Conservation (phyloP, 2,888 invertebrate species). For the Pachymerium ferrugineum region DNA sequence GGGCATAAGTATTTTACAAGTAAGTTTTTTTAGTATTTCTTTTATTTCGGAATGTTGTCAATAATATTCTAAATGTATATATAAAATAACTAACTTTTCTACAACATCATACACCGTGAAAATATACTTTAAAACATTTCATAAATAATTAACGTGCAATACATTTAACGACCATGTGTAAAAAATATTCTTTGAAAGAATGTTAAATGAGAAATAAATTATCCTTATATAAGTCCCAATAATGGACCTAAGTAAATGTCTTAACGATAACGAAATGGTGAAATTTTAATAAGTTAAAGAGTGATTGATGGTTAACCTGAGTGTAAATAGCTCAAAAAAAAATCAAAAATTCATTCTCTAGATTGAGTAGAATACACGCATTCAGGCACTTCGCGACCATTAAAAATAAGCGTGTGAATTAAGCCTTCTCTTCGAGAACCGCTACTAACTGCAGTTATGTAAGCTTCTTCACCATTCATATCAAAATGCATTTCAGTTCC, state of each 20-base stretch:
- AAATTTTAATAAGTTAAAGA: no score
- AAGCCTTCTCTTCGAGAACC: conserved; percentile 59
- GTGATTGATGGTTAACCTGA: no score
- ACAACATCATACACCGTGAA: no score
- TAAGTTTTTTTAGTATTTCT: background rate
- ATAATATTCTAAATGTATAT: background rate
- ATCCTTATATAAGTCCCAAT: no score
- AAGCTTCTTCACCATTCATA: conserved; percentile 52
- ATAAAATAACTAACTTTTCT: no score
- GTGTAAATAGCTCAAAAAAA: background rate
- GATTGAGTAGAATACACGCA: conserved; percentile 33
- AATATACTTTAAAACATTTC: no score
- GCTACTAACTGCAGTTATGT: conserved; percentile 55
- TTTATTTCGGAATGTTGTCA: background rate
- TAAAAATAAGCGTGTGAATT: conserved; percentile 55
- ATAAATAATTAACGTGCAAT: no score
- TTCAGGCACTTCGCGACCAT: conserved; percentile 46
- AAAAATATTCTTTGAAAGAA: no score
- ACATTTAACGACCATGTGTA: no score
- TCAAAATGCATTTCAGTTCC: conserved; percentile 78
- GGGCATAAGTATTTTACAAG: background rate
- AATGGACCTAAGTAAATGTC: no score
- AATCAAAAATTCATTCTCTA: background rate
- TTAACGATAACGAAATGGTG: no score
- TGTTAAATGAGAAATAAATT: no score